Evolutionary conservation across 2,888 invertebrate species (phyloP).

Genomic region (Melieria omissa): DNA sequence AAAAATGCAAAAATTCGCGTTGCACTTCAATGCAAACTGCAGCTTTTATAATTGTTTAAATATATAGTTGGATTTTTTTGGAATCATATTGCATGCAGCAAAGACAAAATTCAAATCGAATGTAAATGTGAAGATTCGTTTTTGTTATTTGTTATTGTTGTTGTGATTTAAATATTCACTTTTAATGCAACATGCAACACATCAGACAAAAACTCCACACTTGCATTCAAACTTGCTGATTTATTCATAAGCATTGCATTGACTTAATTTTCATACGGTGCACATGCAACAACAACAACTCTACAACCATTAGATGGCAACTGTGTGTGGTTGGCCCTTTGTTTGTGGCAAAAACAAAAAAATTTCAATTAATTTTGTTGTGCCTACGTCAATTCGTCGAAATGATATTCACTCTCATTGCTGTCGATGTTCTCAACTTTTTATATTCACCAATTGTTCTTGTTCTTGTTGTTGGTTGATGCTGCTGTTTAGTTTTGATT

Average conservation of each 20-base stretch:
- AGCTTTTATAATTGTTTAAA: slow-evolving; percentile 10
- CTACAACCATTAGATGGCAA: no score
- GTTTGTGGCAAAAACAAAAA: no score
- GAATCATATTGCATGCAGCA: slow-evolving; percentile 27
- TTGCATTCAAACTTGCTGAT: background rate
- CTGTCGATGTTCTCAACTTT: background rate
- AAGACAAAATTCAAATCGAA: slow-evolving; percentile 22
- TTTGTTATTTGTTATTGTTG: slow-evolving; percentile 9
- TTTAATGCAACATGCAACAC: no score
- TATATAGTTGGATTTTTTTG: background rate
- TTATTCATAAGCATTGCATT: background rate
- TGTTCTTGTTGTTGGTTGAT: background rate
- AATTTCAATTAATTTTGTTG: background rate
- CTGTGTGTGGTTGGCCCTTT: no score
- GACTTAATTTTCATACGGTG: no score
- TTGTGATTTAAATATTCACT: background rate
- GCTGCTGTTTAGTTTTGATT: background rate
- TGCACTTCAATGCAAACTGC: slow-evolving; percentile 1
- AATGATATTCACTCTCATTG: no score
- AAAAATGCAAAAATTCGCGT: slow-evolving; percentile 24
- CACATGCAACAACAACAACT: no score
- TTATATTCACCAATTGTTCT: background rate
- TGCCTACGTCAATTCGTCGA: background rate
- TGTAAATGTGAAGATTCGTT: slow-evolving; percentile 18
- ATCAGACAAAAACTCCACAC: background rate